phyloP scores from a whole-genome alignment of 92 coral and sea anemone species.

The Siderastrea radians region DNA sequence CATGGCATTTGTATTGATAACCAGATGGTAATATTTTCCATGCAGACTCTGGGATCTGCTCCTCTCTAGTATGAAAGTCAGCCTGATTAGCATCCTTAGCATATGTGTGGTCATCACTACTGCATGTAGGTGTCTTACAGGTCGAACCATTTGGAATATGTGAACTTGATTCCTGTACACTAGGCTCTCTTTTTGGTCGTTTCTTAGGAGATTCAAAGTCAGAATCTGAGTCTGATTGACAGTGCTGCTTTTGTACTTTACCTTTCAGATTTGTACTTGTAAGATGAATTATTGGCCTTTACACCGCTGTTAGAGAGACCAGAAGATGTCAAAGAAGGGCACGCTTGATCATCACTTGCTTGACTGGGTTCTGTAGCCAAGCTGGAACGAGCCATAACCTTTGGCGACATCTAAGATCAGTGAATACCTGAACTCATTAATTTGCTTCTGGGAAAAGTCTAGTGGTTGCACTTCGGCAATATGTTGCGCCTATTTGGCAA shows the following conservation, averaged over 20 bases:
- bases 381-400: background rate
- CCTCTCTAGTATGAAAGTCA: no score
- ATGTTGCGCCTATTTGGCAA: background rate
- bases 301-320: background rate
- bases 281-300: background rate
- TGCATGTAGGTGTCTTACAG: background rate
- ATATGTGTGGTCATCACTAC: background rate
- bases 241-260: no score
- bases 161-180: background rate
- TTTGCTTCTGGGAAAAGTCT: slow-evolving; percentile 23
- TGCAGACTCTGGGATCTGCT: no score
- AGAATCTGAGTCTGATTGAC: slow-evolving; percentile 22
- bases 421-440: slow-evolving; percentile 60
- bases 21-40: slow-evolving; percentile 14
- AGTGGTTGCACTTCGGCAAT: no score
- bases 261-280: background rate
- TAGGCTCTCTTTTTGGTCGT: no score
- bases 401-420: slow-evolving; percentile 39
- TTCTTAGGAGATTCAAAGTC: no score
- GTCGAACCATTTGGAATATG: background rate
- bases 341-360: background rate
- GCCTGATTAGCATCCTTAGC: no score
- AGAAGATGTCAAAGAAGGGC: no score
- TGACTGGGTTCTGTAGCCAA: slow-evolving; percentile 15
- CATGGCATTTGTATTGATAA: slow-evolving; percentile 21